Percentiles rank a stretch among this genome's conserved stretches.
These are phyloP conservation scores for Petroica traversi DNA, from an alignment of 2,113 vertebrate genomes.

Conservation along the genomic window DNA sequence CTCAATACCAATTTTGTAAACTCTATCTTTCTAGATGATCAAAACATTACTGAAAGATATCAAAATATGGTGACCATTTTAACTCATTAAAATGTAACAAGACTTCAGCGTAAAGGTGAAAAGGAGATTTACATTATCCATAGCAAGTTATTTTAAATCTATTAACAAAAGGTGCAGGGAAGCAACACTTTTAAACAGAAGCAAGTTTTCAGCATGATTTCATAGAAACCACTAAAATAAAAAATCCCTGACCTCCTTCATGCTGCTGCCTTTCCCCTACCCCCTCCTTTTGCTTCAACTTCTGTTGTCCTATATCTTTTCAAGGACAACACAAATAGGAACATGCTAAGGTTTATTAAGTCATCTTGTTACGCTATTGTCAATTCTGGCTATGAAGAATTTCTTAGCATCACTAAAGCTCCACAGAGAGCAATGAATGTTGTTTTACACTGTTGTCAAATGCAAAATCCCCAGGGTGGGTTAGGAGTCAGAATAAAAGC, in stretches of 20 bases:
- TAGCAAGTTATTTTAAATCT: background rate
- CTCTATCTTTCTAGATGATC: background rate
- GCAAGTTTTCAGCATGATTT: background rate
- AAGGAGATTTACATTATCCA: background rate
- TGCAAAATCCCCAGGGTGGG: conserved; percentile 62
- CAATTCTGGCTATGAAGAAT: conserved; percentile 72
- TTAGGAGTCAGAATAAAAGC: conserved; percentile 66
- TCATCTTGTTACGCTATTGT: conserved; percentile 74
- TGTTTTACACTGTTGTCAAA: conserved; percentile 69
- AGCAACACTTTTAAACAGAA: background rate
- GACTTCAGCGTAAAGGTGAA: background rate
- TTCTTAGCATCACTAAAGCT: conserved; percentile 69
- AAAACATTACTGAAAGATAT: background rate
- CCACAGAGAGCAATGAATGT: conserved; percentile 71
- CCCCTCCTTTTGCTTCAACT: conserved; percentile 51
- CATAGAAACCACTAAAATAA: background rate
- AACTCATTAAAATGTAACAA: background rate
- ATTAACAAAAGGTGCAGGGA: background rate
- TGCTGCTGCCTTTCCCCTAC: background rate
- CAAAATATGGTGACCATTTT: background rate
- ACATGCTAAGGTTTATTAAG: conserved; percentile 77
- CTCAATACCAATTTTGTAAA: background rate
- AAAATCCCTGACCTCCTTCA: background rate
- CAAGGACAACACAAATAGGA: conserved; percentile 54
- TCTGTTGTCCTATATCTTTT: conserved; percentile 49